These are phyloP conservation scores for Xyrichtys novacula DNA, from an alignment of 2,797 vertebrate genomes.

Conservation along the genomic window DNA sequence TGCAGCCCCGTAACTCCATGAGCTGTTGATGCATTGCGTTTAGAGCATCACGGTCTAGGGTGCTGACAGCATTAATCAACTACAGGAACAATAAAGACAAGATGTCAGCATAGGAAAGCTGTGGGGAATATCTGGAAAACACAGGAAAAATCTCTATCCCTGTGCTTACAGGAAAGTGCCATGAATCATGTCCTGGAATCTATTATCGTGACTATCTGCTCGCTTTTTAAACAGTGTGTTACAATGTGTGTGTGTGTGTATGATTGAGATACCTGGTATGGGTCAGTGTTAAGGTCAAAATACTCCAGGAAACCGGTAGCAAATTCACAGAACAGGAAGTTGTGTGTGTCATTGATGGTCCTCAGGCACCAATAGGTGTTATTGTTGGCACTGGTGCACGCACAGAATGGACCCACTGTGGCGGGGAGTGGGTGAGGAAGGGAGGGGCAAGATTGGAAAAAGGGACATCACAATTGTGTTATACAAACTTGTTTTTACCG, in stretches of 20 bases:
- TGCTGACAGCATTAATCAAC: conserved; percentile 95
- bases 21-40: conserved; percentile 94
- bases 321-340: conserved; percentile 98
- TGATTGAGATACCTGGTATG: conserved; percentile 86
- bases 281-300: conserved; percentile 95
- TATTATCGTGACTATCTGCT: conserved; percentile 15
- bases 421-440: conserved; percentile 33
- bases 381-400: conserved; percentile 97
- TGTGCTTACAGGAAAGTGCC: conserved; percentile 27
- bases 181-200: conserved; percentile 25
- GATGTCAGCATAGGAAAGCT: conserved; percentile 38
- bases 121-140: too few species aligned
- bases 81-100: conserved; percentile 69
- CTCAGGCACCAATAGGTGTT: conserved; percentile 98
- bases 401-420: conserved; percentile 94
- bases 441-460: conserved; percentile 52
- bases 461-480: conserved; percentile 21
- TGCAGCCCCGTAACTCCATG: conserved; percentile 94
- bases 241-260: conserved; percentile 26
- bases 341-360: conserved; percentile 96
- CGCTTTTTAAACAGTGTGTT: conserved; percentile 41
- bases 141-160: conserved; percentile 36
- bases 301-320: conserved; percentile 97
- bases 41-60: conserved; percentile 89
- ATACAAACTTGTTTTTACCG: conserved; percentile 46